Conservation (phyloP, 2,888 invertebrate genomes). For the Drosophila histrio region DNA sequence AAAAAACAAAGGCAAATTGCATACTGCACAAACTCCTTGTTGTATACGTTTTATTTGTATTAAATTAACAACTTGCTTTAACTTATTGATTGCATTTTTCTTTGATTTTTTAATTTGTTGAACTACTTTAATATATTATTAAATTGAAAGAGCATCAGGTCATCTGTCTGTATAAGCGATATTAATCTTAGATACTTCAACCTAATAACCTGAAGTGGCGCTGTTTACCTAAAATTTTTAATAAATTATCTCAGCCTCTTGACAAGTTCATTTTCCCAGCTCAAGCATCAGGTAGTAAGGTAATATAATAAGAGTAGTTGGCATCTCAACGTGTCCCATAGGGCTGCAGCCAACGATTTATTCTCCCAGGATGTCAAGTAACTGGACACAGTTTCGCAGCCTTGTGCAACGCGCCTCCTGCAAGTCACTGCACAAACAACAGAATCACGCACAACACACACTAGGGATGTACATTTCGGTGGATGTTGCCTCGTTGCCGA, state of each 20-base stretch:
- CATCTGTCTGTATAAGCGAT: not conserved
- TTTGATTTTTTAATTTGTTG: no score
- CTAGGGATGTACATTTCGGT: no score
- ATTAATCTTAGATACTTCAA: not conserved
- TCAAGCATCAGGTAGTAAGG: conserved; percentile 2
- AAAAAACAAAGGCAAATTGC: no score
- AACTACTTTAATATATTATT: no score
- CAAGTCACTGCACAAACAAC: not conserved
- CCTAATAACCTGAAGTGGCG: not conserved
- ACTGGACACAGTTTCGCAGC: not conserved
- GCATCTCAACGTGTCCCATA: not conserved
- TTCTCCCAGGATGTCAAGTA: not conserved
- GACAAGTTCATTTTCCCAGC: conserved; percentile 3
- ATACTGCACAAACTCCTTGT: no score
- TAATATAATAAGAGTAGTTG: not conserved
- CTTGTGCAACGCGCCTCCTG: not conserved
- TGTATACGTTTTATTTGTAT: no score
- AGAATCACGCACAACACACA: not conserved
- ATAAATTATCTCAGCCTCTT: not conserved
- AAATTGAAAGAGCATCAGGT: no score
- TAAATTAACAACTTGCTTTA: no score
- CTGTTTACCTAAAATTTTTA: not conserved
- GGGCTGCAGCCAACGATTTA: not conserved
- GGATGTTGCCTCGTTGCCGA: no score
- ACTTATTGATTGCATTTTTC: no score